phyloP scores from a whole-genome alignment of 1,140 invertebrate species.

The Drosophila bocqueti region DNA sequence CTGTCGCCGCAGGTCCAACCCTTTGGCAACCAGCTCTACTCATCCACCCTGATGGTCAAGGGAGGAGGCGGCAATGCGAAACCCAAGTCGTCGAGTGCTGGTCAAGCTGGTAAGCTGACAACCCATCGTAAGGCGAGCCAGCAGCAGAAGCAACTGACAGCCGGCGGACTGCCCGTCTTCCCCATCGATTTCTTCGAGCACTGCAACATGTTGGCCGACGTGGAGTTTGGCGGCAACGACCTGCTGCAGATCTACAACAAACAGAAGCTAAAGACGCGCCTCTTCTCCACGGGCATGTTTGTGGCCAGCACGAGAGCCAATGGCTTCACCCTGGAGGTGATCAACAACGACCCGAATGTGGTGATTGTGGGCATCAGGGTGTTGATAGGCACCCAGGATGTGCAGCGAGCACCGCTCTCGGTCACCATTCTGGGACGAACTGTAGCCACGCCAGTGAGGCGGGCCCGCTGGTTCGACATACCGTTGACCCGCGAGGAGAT shows the following conservation, averaged over 20 bases:
- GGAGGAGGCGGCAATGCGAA: slow-evolving; percentile 48
- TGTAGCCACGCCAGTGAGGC: slow-evolving; percentile 90
- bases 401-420: slow-evolving; percentile 91
- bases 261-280: slow-evolving; percentile 96
- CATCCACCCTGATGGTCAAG: slow-evolving; percentile 72
- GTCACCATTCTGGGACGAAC: slow-evolving; percentile 92
- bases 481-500: slow-evolving; percentile 98
- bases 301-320: slow-evolving; percentile 94
- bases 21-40: slow-evolving; percentile 85
- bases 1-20: slow-evolving; percentile 92
- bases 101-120: slow-evolving; percentile 52
- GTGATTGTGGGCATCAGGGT: slow-evolving; percentile 96
- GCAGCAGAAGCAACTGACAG: slow-evolving; percentile 81
- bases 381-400: slow-evolving; percentile 94
- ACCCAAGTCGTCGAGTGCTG: slow-evolving; percentile 11
- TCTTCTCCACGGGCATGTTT: slow-evolving; percentile 96
- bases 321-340: slow-evolving; percentile 95
- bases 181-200: slow-evolving; percentile 99
- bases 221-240: slow-evolving; percentile 98
- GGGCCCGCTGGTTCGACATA: slow-evolving; percentile 97
- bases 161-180: slow-evolving; percentile 86
- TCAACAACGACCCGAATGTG: slow-evolving; percentile 93
- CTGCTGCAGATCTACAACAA: slow-evolving; percentile 97
- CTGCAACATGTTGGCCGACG: slow-evolving; percentile 94
- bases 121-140: slow-evolving; percentile 85